Conservation (phyloP, 2,888 invertebrate species). For the Drosophila affinis region DNA sequence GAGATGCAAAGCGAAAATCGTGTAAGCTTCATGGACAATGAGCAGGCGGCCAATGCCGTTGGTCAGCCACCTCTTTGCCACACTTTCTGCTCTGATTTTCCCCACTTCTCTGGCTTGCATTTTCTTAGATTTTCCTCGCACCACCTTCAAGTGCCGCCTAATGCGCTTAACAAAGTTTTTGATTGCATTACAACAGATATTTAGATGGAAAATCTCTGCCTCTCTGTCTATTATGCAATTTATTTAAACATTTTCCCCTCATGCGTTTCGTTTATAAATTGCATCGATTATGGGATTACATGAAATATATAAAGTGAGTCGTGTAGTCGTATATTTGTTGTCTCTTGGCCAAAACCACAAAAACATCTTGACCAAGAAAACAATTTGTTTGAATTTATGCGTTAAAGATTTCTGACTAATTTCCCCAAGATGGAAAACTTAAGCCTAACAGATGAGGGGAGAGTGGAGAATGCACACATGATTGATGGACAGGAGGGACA, state of each 20-base stretch:
- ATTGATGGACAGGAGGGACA: neutral
- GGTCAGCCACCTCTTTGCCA: slow-evolving; percentile 51
- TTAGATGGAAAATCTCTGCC: slow-evolving; percentile 17
- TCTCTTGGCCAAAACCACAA: slow-evolving; percentile 13
- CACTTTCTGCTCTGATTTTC: neutral
- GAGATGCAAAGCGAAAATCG: slow-evolving; percentile 44
- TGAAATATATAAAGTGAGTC: slow-evolving; percentile 1
- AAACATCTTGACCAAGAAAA: slow-evolving; percentile 15
- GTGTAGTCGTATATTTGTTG: slow-evolving; percentile 8
- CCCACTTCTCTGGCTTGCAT: neutral
- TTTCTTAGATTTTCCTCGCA: slow-evolving; percentile 8
- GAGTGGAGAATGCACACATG: neutral
- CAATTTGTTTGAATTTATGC: slow-evolving; percentile 38
- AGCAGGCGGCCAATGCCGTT: slow-evolving; percentile 69
- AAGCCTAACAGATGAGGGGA: neutral
- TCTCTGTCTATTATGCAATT: slow-evolving; percentile 60
- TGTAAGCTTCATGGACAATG: slow-evolving; percentile 78
- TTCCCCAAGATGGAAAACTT: slow-evolving; percentile 14
- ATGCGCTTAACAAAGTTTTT: slow-evolving; percentile 73
- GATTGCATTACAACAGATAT: slow-evolving; percentile 68
- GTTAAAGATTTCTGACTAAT: slow-evolving; percentile 37
- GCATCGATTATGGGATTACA: slow-evolving; percentile 72
- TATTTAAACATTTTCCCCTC: slow-evolving; percentile 48
- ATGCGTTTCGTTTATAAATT: slow-evolving; percentile 58
- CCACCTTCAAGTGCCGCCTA: slow-evolving; percentile 46